These are phyloP conservation scores for Piaya cayana DNA, from an alignment of 2,113 vertebrate genomes.

Conservation along the genomic window DNA sequence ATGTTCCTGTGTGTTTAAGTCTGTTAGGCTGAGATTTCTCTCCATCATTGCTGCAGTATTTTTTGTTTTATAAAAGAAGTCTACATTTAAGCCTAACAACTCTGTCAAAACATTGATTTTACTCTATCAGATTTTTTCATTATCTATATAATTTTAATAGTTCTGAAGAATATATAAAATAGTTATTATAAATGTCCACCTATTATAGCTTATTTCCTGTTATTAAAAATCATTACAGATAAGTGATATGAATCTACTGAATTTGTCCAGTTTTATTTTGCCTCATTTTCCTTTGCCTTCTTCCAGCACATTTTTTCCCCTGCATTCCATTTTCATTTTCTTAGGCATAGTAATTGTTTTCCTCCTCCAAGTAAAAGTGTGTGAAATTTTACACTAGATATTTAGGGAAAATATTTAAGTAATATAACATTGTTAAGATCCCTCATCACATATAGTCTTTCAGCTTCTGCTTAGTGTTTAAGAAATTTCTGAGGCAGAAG, in stretches of 20 bases:
- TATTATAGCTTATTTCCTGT: not conserved
- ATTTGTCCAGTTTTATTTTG: not conserved
- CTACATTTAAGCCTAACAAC: not conserved
- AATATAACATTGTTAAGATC: not conserved
- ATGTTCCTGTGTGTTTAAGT: not conserved
- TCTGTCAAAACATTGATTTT: not conserved
- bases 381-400: not conserved
- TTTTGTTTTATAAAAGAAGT: not conserved
- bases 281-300: not conserved
- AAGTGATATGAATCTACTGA: not conserved
- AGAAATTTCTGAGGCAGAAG: not conserved
- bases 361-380: not conserved
- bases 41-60: not conserved
- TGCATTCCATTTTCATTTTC: not conserved
- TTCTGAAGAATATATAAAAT: not conserved
- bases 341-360: not conserved
- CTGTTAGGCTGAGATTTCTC: not conserved
- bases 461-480: not conserved
- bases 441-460: not conserved
- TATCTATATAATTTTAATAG: not conserved
- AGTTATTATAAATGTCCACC: not conserved
- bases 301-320: fast-evolving
- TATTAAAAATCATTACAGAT: not conserved
- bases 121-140: not conserved
- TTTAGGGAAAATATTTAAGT: not conserved